phyloP scores from a whole-genome alignment of 2,888 invertebrate genomes.

The Cheilosia soror region DNA sequence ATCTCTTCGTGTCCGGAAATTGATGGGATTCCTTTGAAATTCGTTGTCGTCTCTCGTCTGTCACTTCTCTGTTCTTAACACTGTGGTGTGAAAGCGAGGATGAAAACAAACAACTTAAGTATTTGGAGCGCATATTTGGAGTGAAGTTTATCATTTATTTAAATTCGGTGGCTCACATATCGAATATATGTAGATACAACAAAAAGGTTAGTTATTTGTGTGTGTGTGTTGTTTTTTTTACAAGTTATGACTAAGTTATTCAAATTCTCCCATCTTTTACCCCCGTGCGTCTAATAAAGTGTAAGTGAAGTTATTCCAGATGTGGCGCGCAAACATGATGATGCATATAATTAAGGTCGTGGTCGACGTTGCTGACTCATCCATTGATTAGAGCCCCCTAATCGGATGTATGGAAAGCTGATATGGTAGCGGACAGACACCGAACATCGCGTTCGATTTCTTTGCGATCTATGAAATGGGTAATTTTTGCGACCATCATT shows the following conservation, averaged over 20 bases:
- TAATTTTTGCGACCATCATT: constrained; percentile 33
- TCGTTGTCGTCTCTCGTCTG: constrained; percentile 20
- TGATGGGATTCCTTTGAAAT: constrained; percentile 70
- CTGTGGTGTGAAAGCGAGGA: constrained; percentile 23
- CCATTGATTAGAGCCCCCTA: constrained; percentile 52
- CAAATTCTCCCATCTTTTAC: constrained; percentile 1
- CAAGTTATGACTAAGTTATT: constrained; percentile 24
- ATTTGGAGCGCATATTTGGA: constrained; percentile 41
- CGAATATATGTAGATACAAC: neutral
- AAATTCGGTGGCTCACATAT: constrained; percentile 44
- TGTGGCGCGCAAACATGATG: constrained; percentile 57
- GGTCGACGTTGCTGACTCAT: constrained; percentile 59
- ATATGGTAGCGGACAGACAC: constrained; percentile 47
- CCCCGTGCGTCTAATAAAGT: neutral
- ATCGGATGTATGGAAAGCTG: constrained; percentile 61
- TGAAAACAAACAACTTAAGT: constrained; percentile 44
- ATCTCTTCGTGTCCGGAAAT: constrained; percentile 61
- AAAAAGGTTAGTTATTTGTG: neutral
- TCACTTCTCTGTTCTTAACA: neutral
- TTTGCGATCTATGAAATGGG: constrained; percentile 50
- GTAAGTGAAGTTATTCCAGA: constrained; percentile 57
- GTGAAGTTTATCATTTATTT: constrained; percentile 59
- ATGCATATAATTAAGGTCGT: constrained; percentile 45
- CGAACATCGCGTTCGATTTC: constrained; percentile 48
- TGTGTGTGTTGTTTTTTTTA: neutral